Conservation (phyloP, 2,797 vertebrate genomes). For the Cuculus canorus region DNA sequence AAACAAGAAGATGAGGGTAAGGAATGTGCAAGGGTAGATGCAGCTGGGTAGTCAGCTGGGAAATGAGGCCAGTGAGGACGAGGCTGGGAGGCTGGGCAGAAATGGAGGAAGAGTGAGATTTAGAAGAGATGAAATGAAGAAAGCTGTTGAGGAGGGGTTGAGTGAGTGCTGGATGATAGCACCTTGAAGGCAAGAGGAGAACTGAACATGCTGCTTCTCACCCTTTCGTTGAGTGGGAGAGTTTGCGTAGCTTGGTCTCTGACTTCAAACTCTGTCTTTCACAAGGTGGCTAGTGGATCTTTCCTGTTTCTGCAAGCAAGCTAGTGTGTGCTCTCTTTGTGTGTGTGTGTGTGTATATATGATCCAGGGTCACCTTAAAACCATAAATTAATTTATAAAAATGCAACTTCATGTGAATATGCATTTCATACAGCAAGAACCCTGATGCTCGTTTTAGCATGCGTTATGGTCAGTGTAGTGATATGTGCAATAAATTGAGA, state of each 20-base stretch:
- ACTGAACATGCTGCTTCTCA: background rate
- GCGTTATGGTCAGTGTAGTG: background rate
- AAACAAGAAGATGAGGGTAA: background rate
- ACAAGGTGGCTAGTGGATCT: background rate
- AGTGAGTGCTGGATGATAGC: background rate
- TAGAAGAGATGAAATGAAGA: background rate
- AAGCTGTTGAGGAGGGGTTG: background rate
- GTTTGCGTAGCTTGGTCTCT: background rate
- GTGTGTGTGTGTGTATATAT: background rate
- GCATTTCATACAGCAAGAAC: background rate
- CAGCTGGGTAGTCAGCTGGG: background rate
- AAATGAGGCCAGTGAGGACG: background rate
- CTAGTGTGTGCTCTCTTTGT: background rate
- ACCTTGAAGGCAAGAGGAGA: background rate
- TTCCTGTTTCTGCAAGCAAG: background rate
- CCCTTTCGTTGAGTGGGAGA: background rate
- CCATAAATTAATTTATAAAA: background rate
- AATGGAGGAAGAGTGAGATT: too few species aligned
- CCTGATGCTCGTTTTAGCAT: accelerated
- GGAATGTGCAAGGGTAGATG: background rate
- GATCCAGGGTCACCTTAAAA: background rate
- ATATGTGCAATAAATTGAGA: background rate
- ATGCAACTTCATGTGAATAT: background rate
- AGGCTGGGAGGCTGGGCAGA: background rate
- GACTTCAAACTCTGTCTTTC: background rate